Evolutionary conservation across 2,113 vertebrate genomes (phyloP).

Genomic region (Spheniscus mendiculus): DNA sequence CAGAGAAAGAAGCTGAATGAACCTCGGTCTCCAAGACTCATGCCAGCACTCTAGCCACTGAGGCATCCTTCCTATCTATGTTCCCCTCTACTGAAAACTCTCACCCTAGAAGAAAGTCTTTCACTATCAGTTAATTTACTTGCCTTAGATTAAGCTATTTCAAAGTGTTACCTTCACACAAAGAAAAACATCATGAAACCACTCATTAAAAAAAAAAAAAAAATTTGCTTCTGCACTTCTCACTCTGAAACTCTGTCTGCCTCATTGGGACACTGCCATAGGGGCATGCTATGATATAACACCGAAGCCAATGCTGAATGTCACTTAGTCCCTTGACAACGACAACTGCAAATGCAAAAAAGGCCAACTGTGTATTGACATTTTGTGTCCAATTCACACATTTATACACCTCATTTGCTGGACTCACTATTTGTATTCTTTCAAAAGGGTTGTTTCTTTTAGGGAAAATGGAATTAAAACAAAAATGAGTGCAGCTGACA

Average conservation of each 20-base stretch:
- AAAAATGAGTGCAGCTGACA: not conserved
- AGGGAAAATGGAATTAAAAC: not conserved
- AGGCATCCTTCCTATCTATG: not conserved
- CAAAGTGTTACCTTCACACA: not conserved
- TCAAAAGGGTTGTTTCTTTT: not conserved
- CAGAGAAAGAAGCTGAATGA: not conserved
- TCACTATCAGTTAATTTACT: not conserved
- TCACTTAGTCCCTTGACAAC: not conserved
- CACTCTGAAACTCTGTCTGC: not conserved
- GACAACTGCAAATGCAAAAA: not conserved
- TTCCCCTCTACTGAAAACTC: not conserved
- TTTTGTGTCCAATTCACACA: constrained; percentile 5
- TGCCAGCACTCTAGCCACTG: not conserved
- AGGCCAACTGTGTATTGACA: not conserved
- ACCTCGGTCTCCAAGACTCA: not conserved
- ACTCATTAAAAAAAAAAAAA: not conserved
- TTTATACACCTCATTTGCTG: not conserved
- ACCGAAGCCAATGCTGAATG: not conserved
- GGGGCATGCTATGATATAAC: not conserved
- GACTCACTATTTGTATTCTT: not conserved
- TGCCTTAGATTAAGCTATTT: not conserved
- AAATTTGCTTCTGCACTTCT: not conserved
- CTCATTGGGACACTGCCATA: not conserved
- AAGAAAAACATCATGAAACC: not conserved
- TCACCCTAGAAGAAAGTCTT: not conserved